Evolutionary conservation across 2,113 vertebrate species (phyloP), one percentile per base, ranked within the genome.

Genomic region (Cyprinus carpio): DNA sequence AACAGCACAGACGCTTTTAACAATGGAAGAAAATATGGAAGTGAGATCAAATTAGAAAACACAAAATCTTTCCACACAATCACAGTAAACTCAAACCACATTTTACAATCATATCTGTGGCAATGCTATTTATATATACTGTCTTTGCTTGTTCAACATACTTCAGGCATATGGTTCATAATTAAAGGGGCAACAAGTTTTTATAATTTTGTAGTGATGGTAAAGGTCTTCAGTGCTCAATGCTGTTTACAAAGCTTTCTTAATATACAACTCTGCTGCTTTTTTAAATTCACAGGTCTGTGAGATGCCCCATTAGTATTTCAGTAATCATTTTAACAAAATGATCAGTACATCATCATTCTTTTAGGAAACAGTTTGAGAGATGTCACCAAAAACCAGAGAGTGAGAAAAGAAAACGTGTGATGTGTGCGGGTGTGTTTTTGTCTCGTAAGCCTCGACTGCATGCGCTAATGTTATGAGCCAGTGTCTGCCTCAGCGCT

Each of bases 401-500:
- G 37, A 37, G 37, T 37, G 37, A 7, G 37, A 40, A 9, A 40
- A 84, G 58, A 80, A 23, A 16, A 18, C n/a, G 49, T 37, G 3
- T 7, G 25, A 34, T 2, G 49, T 18, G 15, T 29, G 23, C 8
- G 1, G 4, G 25, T 51, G 16, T 31, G 51, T 23, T 78, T 23
- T 23, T 46, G 12, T 25, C n/a, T 75, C 6, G 40, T 6, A 49
- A 27, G 15, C n/a, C 43, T 29, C 11, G 13, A 27, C 72, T 27
- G 25, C 2, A 54, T 31, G 15, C 4, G 9, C 27, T 34, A 58
- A 56, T 23, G 51, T 80, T 71, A 15, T 82, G 85, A 4, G 81
- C 80, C 87, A 86, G 89, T 93, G 18, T 90, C 87, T 90, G 90
- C 90, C 90, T 79, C 89, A 64, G 87, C 27, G 69, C 82, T 93